These are phyloP conservation scores for Neomonachus schauinslandi DNA, from an alignment of 2,113 vertebrate genomes.

Conservation along the genomic window DNA sequence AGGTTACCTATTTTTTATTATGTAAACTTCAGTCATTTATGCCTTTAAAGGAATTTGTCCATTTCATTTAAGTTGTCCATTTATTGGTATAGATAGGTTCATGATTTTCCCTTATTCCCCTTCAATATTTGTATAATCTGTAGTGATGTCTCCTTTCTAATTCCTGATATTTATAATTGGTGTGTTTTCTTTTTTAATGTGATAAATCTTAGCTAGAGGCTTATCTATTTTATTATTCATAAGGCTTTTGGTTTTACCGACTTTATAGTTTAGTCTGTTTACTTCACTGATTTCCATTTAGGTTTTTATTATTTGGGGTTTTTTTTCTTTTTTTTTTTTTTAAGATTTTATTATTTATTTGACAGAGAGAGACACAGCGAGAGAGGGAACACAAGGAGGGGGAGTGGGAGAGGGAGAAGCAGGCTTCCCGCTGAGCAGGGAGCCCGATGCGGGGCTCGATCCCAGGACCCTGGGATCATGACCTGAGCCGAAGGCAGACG, in stretches of 20 bases:
- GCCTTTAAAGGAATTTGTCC: background rate
- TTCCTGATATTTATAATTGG: background rate
- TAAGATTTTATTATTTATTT: no score
- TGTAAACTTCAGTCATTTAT: background rate
- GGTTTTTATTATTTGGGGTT: background rate
- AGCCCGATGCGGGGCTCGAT: no score
- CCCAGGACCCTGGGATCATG: no score
- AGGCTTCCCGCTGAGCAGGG: no score
- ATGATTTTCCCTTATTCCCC: background rate
- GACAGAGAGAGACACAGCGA: no score
- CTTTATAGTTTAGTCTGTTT: background rate
- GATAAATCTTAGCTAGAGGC: background rate
- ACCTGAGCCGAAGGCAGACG: no score
- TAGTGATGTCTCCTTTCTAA: background rate
- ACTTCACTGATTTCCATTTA: background rate
- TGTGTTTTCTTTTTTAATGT: background rate
- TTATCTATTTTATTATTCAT: background rate
- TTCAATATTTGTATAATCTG: background rate
- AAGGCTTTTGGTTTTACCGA: background rate
- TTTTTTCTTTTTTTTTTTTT: background rate
- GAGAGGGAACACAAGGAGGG: no score
- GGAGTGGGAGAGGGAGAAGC: no score
- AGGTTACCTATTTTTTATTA: background rate
- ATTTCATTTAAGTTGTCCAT: background rate
- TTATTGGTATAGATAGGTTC: background rate